Conservation (phyloP, 2,888 invertebrate genomes). For the Ennomos erosarius region DNA sequence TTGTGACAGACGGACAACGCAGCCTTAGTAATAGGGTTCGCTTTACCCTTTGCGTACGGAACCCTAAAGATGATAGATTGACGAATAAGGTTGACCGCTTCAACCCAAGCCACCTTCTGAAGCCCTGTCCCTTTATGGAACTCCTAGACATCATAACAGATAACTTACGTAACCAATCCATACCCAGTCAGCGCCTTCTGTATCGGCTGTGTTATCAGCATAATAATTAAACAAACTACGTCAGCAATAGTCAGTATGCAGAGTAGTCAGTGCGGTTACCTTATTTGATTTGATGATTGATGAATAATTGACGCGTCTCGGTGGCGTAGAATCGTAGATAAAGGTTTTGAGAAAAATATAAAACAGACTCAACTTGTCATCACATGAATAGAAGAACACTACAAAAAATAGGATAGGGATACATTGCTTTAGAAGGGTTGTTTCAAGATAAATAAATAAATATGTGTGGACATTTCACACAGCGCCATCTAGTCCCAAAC, state of each 20-base stretch:
- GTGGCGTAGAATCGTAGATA: background rate
- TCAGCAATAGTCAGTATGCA: conserved; percentile 14
- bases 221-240: conserved; percentile 17
- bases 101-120: background rate
- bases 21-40: no score
- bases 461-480: no score
- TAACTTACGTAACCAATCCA: conserved; percentile 3
- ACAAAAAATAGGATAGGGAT: no score
- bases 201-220: conserved; percentile 8
- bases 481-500: no score
- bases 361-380: no score
- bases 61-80: no score
- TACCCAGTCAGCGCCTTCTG: background rate
- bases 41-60: no score
- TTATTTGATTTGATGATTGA: conserved; percentile 6
- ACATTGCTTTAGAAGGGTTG: no score
- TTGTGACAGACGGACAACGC: no score
- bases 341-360: background rate
- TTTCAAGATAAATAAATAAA: no score
- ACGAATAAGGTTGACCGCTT: no score
- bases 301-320: conserved; percentile 14
- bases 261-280: conserved; percentile 4
- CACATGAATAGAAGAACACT: no score
- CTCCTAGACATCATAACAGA: background rate
- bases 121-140: background rate